Conservation (phyloP, 2,888 invertebrate species). For the Himalopsyche japonica region DNA sequence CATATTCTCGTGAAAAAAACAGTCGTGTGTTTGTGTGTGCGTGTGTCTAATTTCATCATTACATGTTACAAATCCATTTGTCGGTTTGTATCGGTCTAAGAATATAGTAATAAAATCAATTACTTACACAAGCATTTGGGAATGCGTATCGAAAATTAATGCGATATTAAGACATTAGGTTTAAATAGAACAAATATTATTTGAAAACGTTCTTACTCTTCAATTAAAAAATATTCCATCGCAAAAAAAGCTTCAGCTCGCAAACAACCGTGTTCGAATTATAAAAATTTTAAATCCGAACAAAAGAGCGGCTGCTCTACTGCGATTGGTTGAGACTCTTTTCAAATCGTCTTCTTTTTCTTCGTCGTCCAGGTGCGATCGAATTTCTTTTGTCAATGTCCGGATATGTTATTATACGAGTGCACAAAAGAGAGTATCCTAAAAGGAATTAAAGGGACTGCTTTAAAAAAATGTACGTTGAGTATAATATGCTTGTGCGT, state of each 20-base stretch:
- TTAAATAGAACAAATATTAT: no score
- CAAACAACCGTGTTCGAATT: background rate
- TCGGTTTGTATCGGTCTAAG: no score
- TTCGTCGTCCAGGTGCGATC: slow-evolving; percentile 39
- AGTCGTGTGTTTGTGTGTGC: no score
- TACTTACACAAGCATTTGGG: no score
- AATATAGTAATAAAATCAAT: no score
- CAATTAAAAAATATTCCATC: background rate
- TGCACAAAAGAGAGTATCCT: slow-evolving; percentile 34
- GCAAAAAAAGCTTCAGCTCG: background rate
- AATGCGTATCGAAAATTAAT: no score
- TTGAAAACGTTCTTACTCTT: background rate
- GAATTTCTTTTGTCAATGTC: slow-evolving; percentile 39
- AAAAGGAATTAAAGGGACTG: slow-evolving; percentile 33
- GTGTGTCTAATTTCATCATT: no score
- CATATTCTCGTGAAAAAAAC: no score
- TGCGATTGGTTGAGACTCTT: slow-evolving; percentile 16
- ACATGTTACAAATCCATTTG: no score
- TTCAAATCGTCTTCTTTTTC: slow-evolving; percentile 8
- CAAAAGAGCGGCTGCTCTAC: slow-evolving; percentile 25
- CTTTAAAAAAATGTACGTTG: slow-evolving; percentile 12
- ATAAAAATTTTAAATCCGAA: slow-evolving; percentile 15
- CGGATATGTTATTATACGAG: slow-evolving; percentile 35
- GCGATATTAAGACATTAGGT: no score
- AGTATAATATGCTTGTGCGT: background rate